Base-by-base conservation (phyloP, 2,888 invertebrate genomes). In the Syrista parreyssii region DNA sequence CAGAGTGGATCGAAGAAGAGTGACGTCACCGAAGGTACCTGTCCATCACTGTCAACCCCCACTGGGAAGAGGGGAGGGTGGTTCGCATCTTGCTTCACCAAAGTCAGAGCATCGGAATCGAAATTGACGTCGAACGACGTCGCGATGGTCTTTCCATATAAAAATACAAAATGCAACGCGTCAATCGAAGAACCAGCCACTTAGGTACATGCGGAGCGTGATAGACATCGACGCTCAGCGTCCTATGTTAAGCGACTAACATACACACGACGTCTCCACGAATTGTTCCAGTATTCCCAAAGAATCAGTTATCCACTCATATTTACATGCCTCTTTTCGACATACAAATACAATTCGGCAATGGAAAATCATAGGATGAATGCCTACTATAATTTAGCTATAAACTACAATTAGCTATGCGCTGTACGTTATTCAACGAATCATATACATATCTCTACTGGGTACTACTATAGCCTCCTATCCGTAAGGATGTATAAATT, bases 401-500 rank as follows among this genome's bases (percentile, higher is more conserved):
- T n/a, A n/a, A 55, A 55, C 23, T 23, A 55, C 15, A 40, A 23
- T 40, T 40, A 40, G 40, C 40, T 55, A 55, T 1, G 15, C 23
- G 6, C 1, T 23, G 40, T 15, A 23, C 23, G 23, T 23, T 23
- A 55, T 23, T 55, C 40, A 9, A 55, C 9, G 9, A 55, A 55
- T 55, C 23, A 23, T 55, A 9, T 55, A 23, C 2, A 23, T 55
- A 55, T 55, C 9, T 55, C 55, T 23, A 55, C 55, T 55, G 9
- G 9, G 55, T 23, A 23, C 55, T 55, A 55, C 2, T 55, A 23
- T 23, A 55, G 55, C 9, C 9, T 55, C 23, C 6, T 23, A 55
- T 55, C 55, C 55, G 55, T 55, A 55, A 55, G 23, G 36, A 73
- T 84, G 83, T 86, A 86, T 86, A 89, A 87, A 87, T 90, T 87